These are phyloP conservation scores for Trichacis sp. DNA, from an alignment of 2,888 invertebrate genomes.

Conservation along the genomic window DNA sequence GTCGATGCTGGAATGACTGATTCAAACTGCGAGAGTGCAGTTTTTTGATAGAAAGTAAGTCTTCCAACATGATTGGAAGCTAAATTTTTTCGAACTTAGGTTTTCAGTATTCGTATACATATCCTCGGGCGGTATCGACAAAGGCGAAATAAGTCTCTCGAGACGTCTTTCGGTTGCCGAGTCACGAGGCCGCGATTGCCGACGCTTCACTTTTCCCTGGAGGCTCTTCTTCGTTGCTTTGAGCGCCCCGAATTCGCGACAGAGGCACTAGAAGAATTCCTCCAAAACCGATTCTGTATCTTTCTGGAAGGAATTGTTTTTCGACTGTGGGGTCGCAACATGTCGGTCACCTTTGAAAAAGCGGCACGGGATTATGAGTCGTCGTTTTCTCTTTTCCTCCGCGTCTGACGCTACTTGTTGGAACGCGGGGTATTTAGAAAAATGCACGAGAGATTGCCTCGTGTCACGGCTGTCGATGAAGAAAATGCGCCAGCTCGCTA, in stretches of 20 bases:
- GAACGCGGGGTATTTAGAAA: constrained; percentile 10
- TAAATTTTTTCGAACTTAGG: too few species aligned
- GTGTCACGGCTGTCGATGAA: constrained; percentile 30
- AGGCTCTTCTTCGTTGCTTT: not conserved
- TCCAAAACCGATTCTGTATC: constrained; percentile 15
- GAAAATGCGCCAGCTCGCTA: constrained; percentile 29
- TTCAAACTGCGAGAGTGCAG: too few species aligned
- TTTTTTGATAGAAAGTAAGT: too few species aligned
- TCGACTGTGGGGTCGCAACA: constrained; percentile 28
- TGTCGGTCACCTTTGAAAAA: not conserved
- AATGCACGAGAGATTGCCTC: constrained; percentile 31
- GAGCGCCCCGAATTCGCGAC: not conserved
- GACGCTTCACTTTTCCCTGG: constrained; percentile 41
- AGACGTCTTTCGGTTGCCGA: constrained; percentile 61
- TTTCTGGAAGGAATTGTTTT: constrained; percentile 18
- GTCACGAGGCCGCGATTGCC: constrained; percentile 58
- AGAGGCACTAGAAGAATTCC: not conserved
- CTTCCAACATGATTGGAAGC: too few species aligned
- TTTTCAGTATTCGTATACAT: not conserved
- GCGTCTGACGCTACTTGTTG: not conserved
- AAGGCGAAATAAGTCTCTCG: constrained; percentile 59
- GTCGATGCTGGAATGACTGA: too few species aligned
- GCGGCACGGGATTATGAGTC: not conserved
- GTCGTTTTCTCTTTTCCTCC: not conserved
- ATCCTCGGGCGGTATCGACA: constrained; percentile 44